Evolutionary conservation across 2,797 vertebrate genomes (phyloP), one percentile per base, ranked within the genome.

Genomic region (Sternarchorhynchus goeldii): DNA sequence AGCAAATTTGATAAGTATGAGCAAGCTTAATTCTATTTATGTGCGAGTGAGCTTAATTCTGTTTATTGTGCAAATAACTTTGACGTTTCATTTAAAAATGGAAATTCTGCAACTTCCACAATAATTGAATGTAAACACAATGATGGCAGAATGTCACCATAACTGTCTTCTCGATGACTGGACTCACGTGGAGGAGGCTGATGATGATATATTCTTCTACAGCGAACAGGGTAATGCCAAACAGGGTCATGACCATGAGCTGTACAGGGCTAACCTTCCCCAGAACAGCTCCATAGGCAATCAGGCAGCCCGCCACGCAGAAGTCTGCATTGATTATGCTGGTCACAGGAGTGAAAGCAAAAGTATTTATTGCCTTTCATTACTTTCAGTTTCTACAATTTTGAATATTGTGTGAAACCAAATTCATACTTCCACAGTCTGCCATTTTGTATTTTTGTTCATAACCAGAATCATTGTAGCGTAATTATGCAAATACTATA

Each of bases 301-400:
- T 96, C 56, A 97, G 91, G 75, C 96, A 96, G 1, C 95, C 94
- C 0, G 94, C 98, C 88, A 97, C 96, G 1, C 96, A 98, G 93
- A 99, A 99, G 88, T 99, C 98, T 7, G 98, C 98, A 70, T 97
- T 96, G 87, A 99, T 99, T 82, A 99, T 84, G 87, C 98, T 99
- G 81, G 16, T 73, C 55, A 79, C 10, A 76, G 8, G 62, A 21
- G 45, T 14, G 45, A 12, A 12, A 10, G 7, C 41, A 45, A 45
- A 12, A 41, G 45, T 50, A 50, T 50, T 50, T 12, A 12, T 50
- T 12, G 8, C 10, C 45, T 12, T 50, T 50, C 12, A 50, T 50
- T 50, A 14, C 45, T 50, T 50, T 50, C 1, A 41, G 14, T 45
- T 45, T 45, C 6, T 50, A 50, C 2, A 10, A 34, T n/a, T 63